These are phyloP conservation scores for Nyleta sp. DNA, from an alignment of 2,888 invertebrate species.

Conservation along the genomic window DNA sequence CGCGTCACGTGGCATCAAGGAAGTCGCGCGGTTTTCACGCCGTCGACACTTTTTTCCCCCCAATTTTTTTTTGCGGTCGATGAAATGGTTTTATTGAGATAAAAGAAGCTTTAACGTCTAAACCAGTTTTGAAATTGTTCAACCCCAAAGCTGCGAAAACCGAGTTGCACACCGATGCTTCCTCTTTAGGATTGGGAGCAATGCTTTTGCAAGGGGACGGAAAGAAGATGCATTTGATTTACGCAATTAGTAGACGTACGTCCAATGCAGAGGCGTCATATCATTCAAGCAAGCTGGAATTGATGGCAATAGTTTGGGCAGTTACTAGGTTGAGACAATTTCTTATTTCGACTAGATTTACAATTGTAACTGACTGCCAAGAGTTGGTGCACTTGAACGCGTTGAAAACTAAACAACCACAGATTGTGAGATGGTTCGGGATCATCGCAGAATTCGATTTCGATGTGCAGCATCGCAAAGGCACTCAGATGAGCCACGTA, in stretches of 20 bases:
- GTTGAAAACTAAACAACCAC: slow-evolving; percentile 67
- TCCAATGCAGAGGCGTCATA: neutral
- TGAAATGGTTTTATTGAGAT: no score
- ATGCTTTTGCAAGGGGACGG: no score
- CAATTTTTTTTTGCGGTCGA: no score
- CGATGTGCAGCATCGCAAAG: neutral
- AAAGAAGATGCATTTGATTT: neutral
- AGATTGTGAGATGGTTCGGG: slow-evolving; percentile 51
- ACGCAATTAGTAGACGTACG: neutral
- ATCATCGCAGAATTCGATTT: slow-evolving; percentile 13
- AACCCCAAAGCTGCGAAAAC: neutral
- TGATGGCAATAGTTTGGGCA: slow-evolving; percentile 22
- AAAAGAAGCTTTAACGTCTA: no score
- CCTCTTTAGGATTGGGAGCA: no score
- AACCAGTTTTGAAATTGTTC: slow-evolving; percentile 57
- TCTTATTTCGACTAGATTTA: neutral
- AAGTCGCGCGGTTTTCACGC: slow-evolving; percentile 11
- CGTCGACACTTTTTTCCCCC: no score
- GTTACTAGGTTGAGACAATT: slow-evolving; percentile 51
- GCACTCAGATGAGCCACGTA: neutral
- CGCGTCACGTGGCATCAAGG: slow-evolving; percentile 35
- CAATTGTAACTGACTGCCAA: slow-evolving; percentile 60
- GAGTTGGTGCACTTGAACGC: slow-evolving; percentile 67
- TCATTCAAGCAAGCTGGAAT: slow-evolving; percentile 9
- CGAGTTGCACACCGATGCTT: slow-evolving; percentile 1